These are phyloP conservation scores for Dromas ardeola DNA, from an alignment of 2,113 vertebrate species.

Conservation along the genomic window DNA sequence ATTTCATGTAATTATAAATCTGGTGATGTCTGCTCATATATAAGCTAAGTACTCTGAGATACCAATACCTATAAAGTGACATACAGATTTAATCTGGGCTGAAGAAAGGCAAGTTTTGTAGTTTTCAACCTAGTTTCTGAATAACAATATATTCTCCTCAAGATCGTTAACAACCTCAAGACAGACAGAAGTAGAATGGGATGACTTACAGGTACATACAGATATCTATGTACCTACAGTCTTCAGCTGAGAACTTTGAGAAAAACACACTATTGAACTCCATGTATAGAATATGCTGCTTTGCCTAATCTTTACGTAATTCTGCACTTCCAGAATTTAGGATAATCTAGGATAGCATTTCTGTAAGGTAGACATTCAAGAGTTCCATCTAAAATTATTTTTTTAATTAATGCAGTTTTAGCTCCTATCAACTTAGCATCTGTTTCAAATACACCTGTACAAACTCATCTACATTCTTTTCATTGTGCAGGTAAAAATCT, in stretches of 20 bases:
- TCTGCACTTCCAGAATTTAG: background rate
- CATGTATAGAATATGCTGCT: background rate
- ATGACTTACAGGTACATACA: background rate
- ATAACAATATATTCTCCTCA: background rate
- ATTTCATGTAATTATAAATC: background rate
- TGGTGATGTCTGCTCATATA: background rate
- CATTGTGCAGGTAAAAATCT: background rate
- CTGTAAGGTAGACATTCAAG: background rate
- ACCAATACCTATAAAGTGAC: background rate
- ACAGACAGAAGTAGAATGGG: background rate
- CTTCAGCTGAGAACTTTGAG: background rate
- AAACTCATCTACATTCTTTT: background rate
- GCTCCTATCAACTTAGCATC: background rate
- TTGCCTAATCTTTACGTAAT: background rate
- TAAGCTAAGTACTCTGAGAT: background rate
- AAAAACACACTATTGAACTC: background rate
- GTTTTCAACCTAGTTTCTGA: background rate
- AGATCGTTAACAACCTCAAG: background rate
- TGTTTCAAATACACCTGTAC: background rate
- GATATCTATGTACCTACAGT: background rate
- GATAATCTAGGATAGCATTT: background rate
- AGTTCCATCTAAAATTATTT: background rate
- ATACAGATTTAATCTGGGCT: background rate
- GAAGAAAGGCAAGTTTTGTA: background rate
- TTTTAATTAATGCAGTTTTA: background rate